These are phyloP conservation scores for Ichneumoninae sp. DNA, from an alignment of 2,888 invertebrate species.

Conservation along the genomic window DNA sequence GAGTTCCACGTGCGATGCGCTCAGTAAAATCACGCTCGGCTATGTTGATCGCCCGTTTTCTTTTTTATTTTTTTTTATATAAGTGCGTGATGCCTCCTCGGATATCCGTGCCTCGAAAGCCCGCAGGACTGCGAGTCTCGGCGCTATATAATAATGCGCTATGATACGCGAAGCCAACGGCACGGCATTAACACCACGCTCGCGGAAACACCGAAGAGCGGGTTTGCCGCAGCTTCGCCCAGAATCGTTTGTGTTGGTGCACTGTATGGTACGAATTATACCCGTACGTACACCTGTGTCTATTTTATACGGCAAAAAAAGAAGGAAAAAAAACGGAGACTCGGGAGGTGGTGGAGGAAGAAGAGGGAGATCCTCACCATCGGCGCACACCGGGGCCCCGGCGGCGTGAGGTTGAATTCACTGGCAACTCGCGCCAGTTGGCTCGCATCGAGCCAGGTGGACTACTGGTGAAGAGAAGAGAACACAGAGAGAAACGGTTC, in stretches of 20 bases:
- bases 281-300: neutral
- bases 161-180: slow-evolving; percentile 1
- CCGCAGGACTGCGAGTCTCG: neutral
- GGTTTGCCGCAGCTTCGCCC: neutral
- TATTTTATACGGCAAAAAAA: slow-evolving; percentile 1
- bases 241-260: neutral
- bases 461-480: slow-evolving; percentile 51
- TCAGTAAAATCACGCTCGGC: slow-evolving; percentile 23
- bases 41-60: neutral
- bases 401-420: slow-evolving; percentile 71
- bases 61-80: neutral
- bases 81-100: slow-evolving; percentile 36
- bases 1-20: slow-evolving; percentile 32
- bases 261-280: neutral
- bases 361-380: slow-evolving; percentile 61
- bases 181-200: slow-evolving; percentile 15
- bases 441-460: slow-evolving; percentile 73
- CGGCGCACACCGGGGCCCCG: neutral
- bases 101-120: slow-evolving; percentile 53
- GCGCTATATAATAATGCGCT: neutral
- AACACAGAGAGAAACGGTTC: slow-evolving; percentile 40
- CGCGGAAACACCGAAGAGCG: slow-evolving; percentile 19
- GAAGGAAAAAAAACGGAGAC: slow-evolving; percentile 14
- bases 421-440: slow-evolving; percentile 72
- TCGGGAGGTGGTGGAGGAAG: slow-evolving; percentile 40